phyloP scores from a whole-genome alignment of 2,888 invertebrate species.

The Ennomos erosarius region DNA sequence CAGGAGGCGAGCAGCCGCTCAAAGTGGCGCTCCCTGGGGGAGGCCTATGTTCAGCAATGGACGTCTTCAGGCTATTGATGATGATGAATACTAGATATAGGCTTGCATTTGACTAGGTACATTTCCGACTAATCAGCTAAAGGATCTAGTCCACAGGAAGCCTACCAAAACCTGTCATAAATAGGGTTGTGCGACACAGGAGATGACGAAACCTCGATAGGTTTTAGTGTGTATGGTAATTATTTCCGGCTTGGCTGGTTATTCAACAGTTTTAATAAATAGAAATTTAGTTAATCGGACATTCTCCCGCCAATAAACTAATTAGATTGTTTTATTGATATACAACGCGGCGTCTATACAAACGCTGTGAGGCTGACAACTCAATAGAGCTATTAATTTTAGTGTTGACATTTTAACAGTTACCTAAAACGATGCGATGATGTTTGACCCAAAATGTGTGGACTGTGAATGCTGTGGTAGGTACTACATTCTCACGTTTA shows the following conservation, averaged over 20 bases:
- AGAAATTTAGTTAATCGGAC: conserved; percentile 34
- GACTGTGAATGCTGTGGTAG: too few species aligned
- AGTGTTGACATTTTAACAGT: conserved; percentile 7
- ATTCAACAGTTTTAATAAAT: conserved; percentile 41
- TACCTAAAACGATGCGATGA: neutral
- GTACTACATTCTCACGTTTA: too few species aligned
- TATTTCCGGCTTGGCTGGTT: conserved; percentile 50
- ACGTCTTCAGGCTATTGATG: too few species aligned
- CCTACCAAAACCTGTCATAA: neutral
- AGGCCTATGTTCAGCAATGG: too few species aligned
- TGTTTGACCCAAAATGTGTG: neutral
- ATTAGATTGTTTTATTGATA: conserved; percentile 30
- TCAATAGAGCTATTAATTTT: conserved; percentile 6
- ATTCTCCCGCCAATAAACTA: conserved; percentile 30
- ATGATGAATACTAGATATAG: too few species aligned
- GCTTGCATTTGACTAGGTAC: too few species aligned
- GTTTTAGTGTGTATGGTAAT: conserved; percentile 49
- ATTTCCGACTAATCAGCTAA: neutral
- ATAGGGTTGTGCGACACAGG: conserved; percentile 3
- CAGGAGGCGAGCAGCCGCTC: too few species aligned
- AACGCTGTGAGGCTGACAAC: conserved; percentile 1
- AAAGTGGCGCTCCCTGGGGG: too few species aligned
- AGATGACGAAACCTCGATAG: conserved; percentile 37
- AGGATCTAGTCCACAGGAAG: conserved; percentile 8
- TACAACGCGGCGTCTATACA: neutral